Evolutionary conservation across 1,140 invertebrate genomes (phyloP), one percentile per base, ranked within the genome.

Genomic region (Chrysopa pallens): DNA sequence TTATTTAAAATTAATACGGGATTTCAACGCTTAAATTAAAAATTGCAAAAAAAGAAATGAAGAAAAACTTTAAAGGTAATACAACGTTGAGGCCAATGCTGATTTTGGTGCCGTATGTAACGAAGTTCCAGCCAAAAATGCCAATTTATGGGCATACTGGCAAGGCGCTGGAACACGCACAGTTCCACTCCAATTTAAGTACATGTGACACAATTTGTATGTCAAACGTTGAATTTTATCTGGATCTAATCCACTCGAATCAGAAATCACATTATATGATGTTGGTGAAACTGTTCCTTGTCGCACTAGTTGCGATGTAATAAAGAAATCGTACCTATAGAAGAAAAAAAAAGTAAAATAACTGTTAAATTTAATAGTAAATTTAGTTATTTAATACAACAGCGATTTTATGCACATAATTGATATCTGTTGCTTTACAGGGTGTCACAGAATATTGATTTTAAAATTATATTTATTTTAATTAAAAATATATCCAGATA

Each of bases 61-160:
- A n/a, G n/a, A 23, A 2, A 23, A 33, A 12, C 36, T 37, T 61
- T 69, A 76, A 23, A 76, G 54, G 44, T 70, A 74, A 46, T 72
- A 73, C 0, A 75, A 48, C 6, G 68, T 48, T 33, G 61, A 64
- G 29, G 65, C 59, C 4, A 74, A 50, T 1, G 50, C 49, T 4
- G 53, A 35, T 9, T 54, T 51, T 1, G 80, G 77, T 4, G 66
- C 48, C 36, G 69, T 59, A 46, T 82, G 73, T 12, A 87, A 62
- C 36, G 65, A 70, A 50, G 85, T 76, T 0, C 81, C 78, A 6
- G 82, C 73, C 0, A 89, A 58, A 49, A 82, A 89, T 0, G 86
- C 85, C 46, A 91, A 52, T 57, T 89, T 90, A 50, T 91, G 86
- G 5, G 87, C 82, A 52, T 84, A 86, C 53, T 90, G 84, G 48